Evolutionary conservation across 2,113 vertebrate genomes (phyloP), one percentile per base, ranked within the genome.

Genomic region (Psophia crepitans): DNA sequence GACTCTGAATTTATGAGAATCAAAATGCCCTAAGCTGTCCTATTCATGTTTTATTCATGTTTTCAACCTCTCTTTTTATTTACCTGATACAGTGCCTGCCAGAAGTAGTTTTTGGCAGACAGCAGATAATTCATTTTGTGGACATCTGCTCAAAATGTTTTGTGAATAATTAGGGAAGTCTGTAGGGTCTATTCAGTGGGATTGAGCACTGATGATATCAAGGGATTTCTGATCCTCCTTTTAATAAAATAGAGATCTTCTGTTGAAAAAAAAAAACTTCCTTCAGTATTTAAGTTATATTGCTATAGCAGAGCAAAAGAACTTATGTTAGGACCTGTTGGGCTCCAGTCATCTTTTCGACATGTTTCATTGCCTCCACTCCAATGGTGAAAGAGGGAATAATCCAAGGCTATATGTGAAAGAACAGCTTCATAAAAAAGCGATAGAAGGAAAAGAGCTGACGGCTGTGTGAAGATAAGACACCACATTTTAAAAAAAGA

Each of bases 121-220:
- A 92, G 77, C 93, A 97, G 80, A 53, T 96, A 95, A 97, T 89
- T 96, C 65, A 90, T 96, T 98, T 97, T 87, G 84, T 92, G 87
- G 92, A 94, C 89, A 97, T 95, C 84, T 97, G 95, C 92, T 97
- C 76, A 93, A 91, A 95, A 96, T 76, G 69, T 91, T 96, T 71
- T 66, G 60, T 94, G 89, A 82, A 91, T 95, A 97, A 97, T 97
- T 91, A 84, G 75, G 86, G 76, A 54, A 91, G 57, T 84, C 85
- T 94, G 71, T 71, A 94, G 93, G 94, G 89, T 83, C 82, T 80
- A 6, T 89, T 96, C 70, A 26, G 8, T 73, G 58, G 83, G 74
- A 90, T 46, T 93, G 76, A 89, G 48, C 75, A 57, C 48, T 83
- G 56, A 89, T 22, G 51, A 22, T 70, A 75, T 69, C 89, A 83